Base-by-base conservation (phyloP, 35 echinoderm and acorn worm species). In the Lytechinus variegatus region DNA sequence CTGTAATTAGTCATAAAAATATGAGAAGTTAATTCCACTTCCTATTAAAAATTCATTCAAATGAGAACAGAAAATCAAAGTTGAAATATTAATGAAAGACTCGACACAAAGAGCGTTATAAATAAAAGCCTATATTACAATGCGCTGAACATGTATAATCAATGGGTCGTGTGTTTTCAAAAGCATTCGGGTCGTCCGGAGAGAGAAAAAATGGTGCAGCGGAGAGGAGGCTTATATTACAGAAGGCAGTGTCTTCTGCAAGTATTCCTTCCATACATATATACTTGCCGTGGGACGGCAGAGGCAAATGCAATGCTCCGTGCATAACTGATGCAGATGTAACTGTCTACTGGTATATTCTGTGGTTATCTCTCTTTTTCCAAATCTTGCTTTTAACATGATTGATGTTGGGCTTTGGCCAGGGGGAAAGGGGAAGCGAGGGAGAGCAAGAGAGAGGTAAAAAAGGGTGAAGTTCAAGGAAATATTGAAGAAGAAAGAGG, bases 261-360 rank as follows among this genome's bases (percentile, higher is more conserved):
- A 24, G 66, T 79, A 79, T 79, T 24, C 66, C 66, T 79, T 79
- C 66, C 66, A 24, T 79, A 4, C 66, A 79, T 79, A 24, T 79
- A 79, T 79, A 79, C 66, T 79, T 79, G 66, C 66, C 66, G 66
- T 79, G 66, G 66, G 66, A 79, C 14, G 21, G n/a, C 61, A 13
- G 66, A 79, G 66, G 66, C 19, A 24, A 79, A 79, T 24, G 66
- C 66, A 79, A 79, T 79, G 66, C 88, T 90, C 88, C 88, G 52
- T 90, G 88, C 88, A 90, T 90, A 90, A 90, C 88, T 90, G 88
- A 90, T 90, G 88, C 88, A 90, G 88, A 90, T 90, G 88, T 54
- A 90, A 44, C 33, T 90, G 88, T 90, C 88, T 90, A 3, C 10
- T 16, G n/a, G n/a, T 90, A 54, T 90, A 90, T 28, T 90, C 28